These are phyloP conservation scores for Linyphia triangularis DNA, from an alignment of 2,888 invertebrate genomes.

Conservation along the genomic window DNA sequence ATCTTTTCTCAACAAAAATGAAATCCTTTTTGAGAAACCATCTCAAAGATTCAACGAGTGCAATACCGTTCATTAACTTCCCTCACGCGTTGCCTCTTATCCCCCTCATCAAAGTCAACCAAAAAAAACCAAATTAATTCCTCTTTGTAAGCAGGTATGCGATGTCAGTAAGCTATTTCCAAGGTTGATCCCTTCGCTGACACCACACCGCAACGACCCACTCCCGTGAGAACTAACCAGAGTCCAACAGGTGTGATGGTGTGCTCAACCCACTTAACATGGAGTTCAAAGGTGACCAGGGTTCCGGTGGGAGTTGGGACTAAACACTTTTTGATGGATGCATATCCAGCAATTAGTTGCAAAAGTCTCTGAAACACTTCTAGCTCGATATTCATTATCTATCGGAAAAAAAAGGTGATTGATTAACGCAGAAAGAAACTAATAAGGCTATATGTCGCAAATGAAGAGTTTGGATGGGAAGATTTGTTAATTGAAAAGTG, in stretches of 20 bases:
- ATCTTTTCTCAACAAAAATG: too few relatives aligned
- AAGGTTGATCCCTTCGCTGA: background rate
- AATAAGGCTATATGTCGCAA: conserved; percentile 29
- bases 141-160: conserved; percentile 4
- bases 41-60: too few relatives aligned
- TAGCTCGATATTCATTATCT: conserved; percentile 25
- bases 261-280: conserved; percentile 46
- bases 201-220: background rate
- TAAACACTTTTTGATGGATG: conserved; percentile 54
- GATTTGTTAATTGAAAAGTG: conserved; percentile 44
- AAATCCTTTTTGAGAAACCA: too few relatives aligned
- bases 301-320: conserved; percentile 46
- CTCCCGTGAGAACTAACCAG: conserved; percentile 64
- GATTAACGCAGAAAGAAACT: conserved; percentile 29
- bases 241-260: conserved; percentile 64
- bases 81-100: too few relatives aligned
- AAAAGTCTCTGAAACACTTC: conserved; percentile 26
- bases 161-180: conserved; percentile 12
- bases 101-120: background rate
- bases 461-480: conserved; percentile 12
- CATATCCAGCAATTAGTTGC: conserved; percentile 34
- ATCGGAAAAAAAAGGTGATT: conserved; percentile 4
- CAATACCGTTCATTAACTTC: too few relatives aligned
- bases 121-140: background rate
- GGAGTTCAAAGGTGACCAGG: conserved; percentile 57